Evolutionary conservation across 2,888 invertebrate species (phyloP).

Genomic region (Mythimna vitellina): DNA sequence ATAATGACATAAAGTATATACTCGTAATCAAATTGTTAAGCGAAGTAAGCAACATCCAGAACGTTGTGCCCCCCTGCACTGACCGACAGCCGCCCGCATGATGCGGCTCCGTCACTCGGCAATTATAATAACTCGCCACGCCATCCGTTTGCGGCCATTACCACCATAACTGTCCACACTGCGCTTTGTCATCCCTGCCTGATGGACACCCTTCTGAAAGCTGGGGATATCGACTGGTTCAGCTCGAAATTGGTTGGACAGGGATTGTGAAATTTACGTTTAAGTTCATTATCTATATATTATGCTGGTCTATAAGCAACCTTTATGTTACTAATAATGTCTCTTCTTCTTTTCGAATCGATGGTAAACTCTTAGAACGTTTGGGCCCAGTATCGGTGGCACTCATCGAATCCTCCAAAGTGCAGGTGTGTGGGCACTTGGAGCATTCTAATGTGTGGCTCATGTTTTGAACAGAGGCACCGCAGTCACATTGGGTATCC

Average conservation of each 20-base stretch:
- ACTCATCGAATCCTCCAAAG: too few species aligned
- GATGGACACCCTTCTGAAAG: constrained; percentile 8
- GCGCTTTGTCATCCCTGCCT: constrained; percentile 36
- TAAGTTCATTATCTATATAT: background rate
- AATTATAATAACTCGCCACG: constrained; percentile 84
- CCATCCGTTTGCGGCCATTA: constrained; percentile 80
- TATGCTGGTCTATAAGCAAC: background rate
- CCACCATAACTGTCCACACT: constrained; percentile 74
- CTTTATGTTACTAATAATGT: too few species aligned
- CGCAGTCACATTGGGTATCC: too few species aligned
- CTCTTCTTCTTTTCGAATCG: too few species aligned
- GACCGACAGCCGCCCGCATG: constrained; percentile 81
- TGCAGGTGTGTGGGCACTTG: too few species aligned
- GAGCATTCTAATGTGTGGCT: too few species aligned
- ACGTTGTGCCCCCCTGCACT: constrained; percentile 68
- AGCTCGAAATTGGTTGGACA: background rate
- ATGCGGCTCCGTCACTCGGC: constrained; percentile 78
- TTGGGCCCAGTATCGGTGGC: too few species aligned
- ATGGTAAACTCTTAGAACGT: too few species aligned
- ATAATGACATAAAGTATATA: background rate
- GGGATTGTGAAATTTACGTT: background rate
- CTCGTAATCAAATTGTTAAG: background rate
- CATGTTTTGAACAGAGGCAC: too few species aligned
- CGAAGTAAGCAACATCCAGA: constrained; percentile 29
- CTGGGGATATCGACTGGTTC: too few species aligned